A percentile compares a stretch with the other conserved stretches of the same genome.
phyloP scores from a whole-genome alignment of 2,888 invertebrate genomes.

The Tolmerus cingulatus region DNA sequence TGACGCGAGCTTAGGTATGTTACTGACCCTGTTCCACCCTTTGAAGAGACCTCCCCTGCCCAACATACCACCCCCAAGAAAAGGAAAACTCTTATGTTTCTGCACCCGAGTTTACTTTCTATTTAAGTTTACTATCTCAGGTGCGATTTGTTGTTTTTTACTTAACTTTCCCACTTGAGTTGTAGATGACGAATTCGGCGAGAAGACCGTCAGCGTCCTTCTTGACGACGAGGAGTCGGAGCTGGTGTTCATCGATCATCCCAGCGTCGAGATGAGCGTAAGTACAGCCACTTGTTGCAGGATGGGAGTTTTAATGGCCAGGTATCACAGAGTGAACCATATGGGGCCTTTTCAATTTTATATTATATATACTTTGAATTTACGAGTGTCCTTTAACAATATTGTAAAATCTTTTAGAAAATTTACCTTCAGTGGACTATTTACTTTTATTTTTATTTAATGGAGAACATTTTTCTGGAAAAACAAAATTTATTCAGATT shows the following conservation, averaged over 20 bases:
- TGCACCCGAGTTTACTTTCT: not conserved
- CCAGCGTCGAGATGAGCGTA: slow-evolving; percentile 89
- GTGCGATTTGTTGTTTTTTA: slow-evolving; percentile 52
- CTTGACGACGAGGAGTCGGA: slow-evolving; percentile 90
- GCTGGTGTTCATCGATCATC: slow-evolving; percentile 89
- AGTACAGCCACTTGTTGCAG: slow-evolving; percentile 60
- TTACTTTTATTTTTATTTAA: no score
- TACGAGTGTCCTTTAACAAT: not conserved
- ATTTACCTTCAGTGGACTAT: not conserved
- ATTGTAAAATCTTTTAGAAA: not conserved
- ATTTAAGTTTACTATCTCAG: not conserved
- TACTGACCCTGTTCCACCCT: not conserved
- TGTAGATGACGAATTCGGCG: slow-evolving; percentile 91
- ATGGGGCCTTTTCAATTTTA: not conserved
- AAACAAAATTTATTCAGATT: no score
- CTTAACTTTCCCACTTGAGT: slow-evolving; percentile 63
- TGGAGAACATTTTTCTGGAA: no score
- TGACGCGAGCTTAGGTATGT: slow-evolving; percentile 87
- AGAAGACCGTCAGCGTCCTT: slow-evolving; percentile 88
- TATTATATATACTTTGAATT: not conserved
- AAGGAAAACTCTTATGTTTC: not conserved
- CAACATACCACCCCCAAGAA: not conserved
- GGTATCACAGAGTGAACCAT: not conserved
- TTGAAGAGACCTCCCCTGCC: not conserved
- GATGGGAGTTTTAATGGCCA: not conserved